Evolutionary conservation across 64 coral and sea anemone genomes (phyloP), one percentile per base, ranked within the genome.

Genomic region (Pocillopora verrucosa): DNA sequence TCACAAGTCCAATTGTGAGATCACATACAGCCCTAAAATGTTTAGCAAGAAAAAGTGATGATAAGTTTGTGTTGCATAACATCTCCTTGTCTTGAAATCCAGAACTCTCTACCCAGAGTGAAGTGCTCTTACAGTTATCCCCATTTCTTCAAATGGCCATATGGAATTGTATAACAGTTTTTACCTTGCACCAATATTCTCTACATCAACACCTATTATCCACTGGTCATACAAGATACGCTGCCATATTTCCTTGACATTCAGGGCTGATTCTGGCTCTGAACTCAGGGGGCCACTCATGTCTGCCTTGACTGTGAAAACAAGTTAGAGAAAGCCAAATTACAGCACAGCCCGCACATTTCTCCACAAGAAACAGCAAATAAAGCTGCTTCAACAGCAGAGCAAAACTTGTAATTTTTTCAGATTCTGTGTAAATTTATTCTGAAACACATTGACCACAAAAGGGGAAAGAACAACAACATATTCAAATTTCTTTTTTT

Each of bases 191-290:
- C 17, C n/a, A 11, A 17, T 84, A 65, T 84, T 84, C 12, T 58
- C 63, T 10, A 84, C 17, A 72, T 84, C 38, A 84, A 84, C 2
- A 2, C 82, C 82, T 56, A 84, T 35, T 56, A 84, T 70, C 82
- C 82, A 84, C 20, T 84, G 82, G 63, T 72, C 20, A 56, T 57
- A 16, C 4, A 84, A 36, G 11, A 84, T 58, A 38, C 82, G 62
- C 63, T 84, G 82, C 82, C 82, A 84, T 84, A 70, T 57, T 57
- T 84, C 63, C 22, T 70, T 84, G 36, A 84, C 20, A 26, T 36
- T 41, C 17, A 72, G 36, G 1, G 36, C 10, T 70, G 82, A 84
- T 25, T 1, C 11, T 6, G 36, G 20, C 36, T 56, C 7, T 65
- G 67, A 70, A 9, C 17, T 19, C 35, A 36, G 10, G 69, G 63